Evolutionary conservation across 2,113 vertebrate genomes (phyloP), one percentile per base, ranked within the genome.

Genomic region (Emberiza fucata): DNA sequence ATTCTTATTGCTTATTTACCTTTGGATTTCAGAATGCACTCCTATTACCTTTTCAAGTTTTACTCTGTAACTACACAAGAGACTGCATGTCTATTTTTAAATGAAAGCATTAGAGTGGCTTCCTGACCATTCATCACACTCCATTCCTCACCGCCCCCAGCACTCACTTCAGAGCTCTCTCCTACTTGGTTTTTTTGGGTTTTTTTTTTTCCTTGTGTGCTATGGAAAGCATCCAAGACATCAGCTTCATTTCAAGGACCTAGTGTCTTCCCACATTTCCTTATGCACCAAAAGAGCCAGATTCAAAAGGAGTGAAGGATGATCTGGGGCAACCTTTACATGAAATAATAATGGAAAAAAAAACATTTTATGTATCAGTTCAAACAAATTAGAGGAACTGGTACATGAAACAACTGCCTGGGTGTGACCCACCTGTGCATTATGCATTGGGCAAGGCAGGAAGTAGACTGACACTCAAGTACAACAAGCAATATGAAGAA

Each of bases 111-210:
- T 82, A 80, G 45, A 45, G 50, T 44, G 63, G 79, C 50, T 94
- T 97, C 85, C 95, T 94, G 88, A 92, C 85, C 86, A 73, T 94
- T 82, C 79, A 88, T 80, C 70, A 80, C 66, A 82, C 35, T 53
- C 42, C 45, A n/a, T 57, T 82, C 53, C 57, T 60, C 79, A 71
- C 75, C 3, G 0, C 75, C 88, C 72, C 66, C 88, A 93, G 39
- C 53, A 69, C 50, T 90, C 66, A 64, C 48, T 90, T 72, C 63
- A 77, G 54, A 92, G 75, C 54, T 93, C 53, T 93, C 61, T 88
- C 25, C 57, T 75, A 35, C 29, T 76, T 72, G 2, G 22, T 59
- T 35, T 35, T 23, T 23, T 15, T 15, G 6, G 2, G 14, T 24
- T 65, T 17, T 21, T 11, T 29, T 40, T 85, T 22, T 17, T 6